Evolutionary conservation across 2,797 vertebrate genomes (phyloP), one percentile per base, ranked within the genome.

Genomic region (Eulemur mongoz): DNA sequence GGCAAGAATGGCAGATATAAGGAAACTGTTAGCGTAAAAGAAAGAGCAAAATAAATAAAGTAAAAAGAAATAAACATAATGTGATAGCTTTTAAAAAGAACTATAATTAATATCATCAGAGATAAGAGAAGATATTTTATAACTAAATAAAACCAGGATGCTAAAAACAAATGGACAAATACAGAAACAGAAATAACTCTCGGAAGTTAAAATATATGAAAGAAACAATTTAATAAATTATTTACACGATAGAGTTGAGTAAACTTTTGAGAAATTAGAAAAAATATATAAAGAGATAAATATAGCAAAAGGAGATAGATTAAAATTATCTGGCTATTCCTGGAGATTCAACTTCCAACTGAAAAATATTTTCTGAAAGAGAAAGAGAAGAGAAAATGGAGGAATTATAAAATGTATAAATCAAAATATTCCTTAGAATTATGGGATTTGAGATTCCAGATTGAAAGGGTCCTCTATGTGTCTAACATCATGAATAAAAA

Each of bases 91-190:
- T 82, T 7, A 22, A 48, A 69, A 78, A 27, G 8, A 69, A 69
- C 15, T 45, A 15, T 1, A 69, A 20, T 54, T 57, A 79, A 23
- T 54, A 69, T 87, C 48, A 50, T 4, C 3, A 82, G 27, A 61
- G 18, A 65, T 81, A 40, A 52, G 2, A 82, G 27, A 91, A 65
- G 45, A 57, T 30, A 69, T 94, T 97, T 98, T 70, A 38, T 84
- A 93, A 8, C 14, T 1, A 73, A 72, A 81, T 25, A 43, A 52
- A 65, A 67, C 3, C n/a, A 65, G 48, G 23, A 78, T 13, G 15
- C 17, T 70, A 52, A 79, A 80, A 83, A 23, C 27, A 86, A 67
- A 90, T 63, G 30, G 22, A 70, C 6, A 40, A 65, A 48, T 57
- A 52, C 2, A 76, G 23, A 61, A 84, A 84, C 50, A 52, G 22